Conservation (phyloP, 2,888 invertebrate species). For the Pecten maximus region DNA sequence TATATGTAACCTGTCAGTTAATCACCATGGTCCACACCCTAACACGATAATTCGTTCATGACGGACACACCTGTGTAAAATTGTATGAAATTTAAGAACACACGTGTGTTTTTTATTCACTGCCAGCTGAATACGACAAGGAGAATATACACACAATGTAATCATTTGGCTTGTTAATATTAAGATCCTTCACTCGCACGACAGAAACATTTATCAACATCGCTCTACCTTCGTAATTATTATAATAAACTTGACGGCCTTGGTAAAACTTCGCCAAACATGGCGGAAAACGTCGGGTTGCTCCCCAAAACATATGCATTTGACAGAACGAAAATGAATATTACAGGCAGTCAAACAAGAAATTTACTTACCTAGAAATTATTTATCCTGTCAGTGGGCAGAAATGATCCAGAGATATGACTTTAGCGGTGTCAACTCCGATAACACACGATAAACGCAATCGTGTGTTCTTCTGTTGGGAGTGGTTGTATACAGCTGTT, state of each 20-base stretch:
- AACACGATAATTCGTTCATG: not conserved
- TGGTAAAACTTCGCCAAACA: constrained; percentile 38
- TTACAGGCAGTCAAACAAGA: not conserved
- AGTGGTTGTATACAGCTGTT: constrained; percentile 32
- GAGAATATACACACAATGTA: not conserved
- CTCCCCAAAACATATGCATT: constrained; percentile 15
- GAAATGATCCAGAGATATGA: constrained; percentile 4
- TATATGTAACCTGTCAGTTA: not conserved
- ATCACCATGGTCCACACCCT: constrained; percentile 3
- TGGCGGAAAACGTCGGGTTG: constrained; percentile 44
- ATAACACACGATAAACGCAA: not conserved
- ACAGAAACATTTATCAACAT: constrained; percentile 7
- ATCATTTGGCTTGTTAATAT: not conserved
- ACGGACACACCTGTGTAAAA: constrained; percentile 14
- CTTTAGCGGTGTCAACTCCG: not conserved
- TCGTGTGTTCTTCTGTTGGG: not conserved
- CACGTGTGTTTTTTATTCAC: not conserved
- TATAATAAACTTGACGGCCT: constrained; percentile 36
- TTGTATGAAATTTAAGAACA: not conserved
- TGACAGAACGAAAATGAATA: not conserved
- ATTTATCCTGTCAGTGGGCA: constrained; percentile 13
- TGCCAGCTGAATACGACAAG: not conserved
- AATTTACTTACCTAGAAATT: not conserved
- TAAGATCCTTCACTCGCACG: not conserved
- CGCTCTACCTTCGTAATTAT: not conserved